Conservation (phyloP, 1,140 invertebrate genomes). For the Cotesia typhae region DNA sequence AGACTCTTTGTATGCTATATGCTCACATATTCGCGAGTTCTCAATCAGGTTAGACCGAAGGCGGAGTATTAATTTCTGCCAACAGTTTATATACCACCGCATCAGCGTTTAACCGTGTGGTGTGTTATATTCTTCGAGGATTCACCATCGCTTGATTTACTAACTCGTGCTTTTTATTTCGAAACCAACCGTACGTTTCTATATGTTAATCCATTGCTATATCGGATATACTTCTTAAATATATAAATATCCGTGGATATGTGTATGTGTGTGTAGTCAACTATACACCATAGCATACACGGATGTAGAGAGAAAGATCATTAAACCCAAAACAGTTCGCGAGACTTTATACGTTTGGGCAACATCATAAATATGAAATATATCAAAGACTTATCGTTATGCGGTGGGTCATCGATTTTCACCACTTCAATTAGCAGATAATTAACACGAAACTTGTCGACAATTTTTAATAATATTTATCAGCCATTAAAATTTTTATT, state of each 20-base stretch:
- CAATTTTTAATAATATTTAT: constrained; percentile 10
- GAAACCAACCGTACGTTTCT: constrained; percentile 50
- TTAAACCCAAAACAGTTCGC: constrained; percentile 50
- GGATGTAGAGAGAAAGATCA: constrained; percentile 51
- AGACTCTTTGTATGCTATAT: too few relatives aligned
- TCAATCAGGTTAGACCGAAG: constrained; percentile 37
- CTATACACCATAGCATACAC: not conserved
- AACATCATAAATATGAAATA: constrained; percentile 65
- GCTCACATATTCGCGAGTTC: constrained; percentile 24
- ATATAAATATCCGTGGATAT: constrained; percentile 19
- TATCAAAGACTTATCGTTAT: constrained; percentile 48
- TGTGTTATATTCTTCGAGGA: constrained; percentile 46
- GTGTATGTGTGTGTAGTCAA: constrained; percentile 5
- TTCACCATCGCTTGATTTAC: constrained; percentile 55
- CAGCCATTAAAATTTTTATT: constrained; percentile 2
- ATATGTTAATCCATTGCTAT: constrained; percentile 65
- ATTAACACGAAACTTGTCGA: not conserved
- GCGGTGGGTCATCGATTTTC: not conserved
- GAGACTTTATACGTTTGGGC: constrained; percentile 32
- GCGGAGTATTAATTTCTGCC: constrained; percentile 56
- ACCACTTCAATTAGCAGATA: constrained; percentile 13
- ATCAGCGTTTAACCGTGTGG: constrained; percentile 34
- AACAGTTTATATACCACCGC: constrained; percentile 4
- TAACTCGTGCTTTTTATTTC: constrained; percentile 59
- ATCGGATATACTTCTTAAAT: constrained; percentile 52